Conservation (phyloP, 2,113 vertebrate genomes). For the Erythrocercus mccallii region DNA sequence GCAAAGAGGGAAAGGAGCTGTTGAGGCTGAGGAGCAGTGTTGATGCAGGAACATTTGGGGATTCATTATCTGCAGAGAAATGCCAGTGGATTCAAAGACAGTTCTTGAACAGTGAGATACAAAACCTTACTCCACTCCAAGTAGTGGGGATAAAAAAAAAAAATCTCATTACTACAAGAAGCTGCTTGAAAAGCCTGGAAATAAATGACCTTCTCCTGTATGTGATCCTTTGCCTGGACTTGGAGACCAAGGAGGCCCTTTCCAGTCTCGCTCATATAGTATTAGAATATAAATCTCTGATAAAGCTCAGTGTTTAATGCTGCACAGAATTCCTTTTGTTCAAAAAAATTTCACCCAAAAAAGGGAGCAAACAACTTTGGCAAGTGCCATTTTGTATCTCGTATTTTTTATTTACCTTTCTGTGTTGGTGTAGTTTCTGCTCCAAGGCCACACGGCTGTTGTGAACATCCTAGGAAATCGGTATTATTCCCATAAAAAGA, state of each 20-base stretch:
- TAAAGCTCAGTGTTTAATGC: not conserved
- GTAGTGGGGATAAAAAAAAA: not conserved
- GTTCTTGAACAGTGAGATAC: not conserved
- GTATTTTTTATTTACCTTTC: not conserved
- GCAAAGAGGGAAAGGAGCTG: not conserved
- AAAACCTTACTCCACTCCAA: not conserved
- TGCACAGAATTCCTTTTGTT: not conserved
- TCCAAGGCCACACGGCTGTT: not conserved
- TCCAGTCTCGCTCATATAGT: not conserved
- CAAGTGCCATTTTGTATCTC: not conserved
- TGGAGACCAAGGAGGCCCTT: not conserved
- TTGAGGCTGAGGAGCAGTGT: not conserved
- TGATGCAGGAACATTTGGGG: not conserved
- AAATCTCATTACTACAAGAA: not conserved
- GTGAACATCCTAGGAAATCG: not conserved
- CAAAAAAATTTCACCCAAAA: not conserved
- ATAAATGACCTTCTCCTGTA: not conserved
- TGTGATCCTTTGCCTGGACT: not conserved
- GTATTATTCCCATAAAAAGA: not conserved
- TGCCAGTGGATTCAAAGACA: not conserved
- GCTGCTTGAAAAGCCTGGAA: not conserved
- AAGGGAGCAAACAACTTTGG: not conserved
- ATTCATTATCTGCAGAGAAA: slow-evolving; percentile 15
- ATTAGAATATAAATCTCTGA: not conserved
- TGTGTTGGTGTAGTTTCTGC: not conserved